phyloP scores from a whole-genome alignment of 2,113 vertebrate species.

The Oxyruncus cristatus region DNA sequence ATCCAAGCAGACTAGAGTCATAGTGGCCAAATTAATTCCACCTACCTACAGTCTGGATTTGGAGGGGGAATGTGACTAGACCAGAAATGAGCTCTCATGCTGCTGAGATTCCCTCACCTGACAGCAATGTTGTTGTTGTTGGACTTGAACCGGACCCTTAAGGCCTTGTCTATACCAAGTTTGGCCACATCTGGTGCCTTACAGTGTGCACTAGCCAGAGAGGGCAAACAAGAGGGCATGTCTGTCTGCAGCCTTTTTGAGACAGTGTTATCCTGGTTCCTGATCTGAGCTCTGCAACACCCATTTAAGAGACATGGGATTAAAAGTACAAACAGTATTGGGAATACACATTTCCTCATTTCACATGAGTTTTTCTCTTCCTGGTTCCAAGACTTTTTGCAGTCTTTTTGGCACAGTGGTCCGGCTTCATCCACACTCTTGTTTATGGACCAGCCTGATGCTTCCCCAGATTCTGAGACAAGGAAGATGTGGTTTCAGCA shows the following conservation, averaged over 20 bases:
- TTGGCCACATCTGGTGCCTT: neutral
- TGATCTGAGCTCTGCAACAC: neutral
- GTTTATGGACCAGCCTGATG: neutral
- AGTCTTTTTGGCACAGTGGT: neutral
- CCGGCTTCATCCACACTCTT: neutral
- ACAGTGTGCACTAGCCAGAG: neutral
- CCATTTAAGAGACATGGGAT: neutral
- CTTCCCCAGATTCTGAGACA: neutral
- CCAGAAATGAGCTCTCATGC: neutral
- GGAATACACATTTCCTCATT: neutral
- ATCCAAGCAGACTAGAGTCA: neutral
- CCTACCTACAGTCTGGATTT: neutral
- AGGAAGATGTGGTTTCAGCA: neutral
- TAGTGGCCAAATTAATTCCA: rapidly evolving
- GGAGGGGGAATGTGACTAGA: neutral
- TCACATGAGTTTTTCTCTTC: neutral
- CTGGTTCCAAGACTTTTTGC: neutral
- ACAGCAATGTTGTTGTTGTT: neutral
- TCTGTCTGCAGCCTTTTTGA: neutral
- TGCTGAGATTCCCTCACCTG: neutral
- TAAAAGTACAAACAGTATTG: neutral
- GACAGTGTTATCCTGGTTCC: neutral
- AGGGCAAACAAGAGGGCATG: neutral
- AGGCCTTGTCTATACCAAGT: neutral
- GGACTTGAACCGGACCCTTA: neutral